Percentiles rank a stretch among this genome's conserved stretches.
These are phyloP conservation scores for Chunga burmeisteri DNA, from an alignment of 2,113 vertebrate species.

Conservation along the genomic window DNA sequence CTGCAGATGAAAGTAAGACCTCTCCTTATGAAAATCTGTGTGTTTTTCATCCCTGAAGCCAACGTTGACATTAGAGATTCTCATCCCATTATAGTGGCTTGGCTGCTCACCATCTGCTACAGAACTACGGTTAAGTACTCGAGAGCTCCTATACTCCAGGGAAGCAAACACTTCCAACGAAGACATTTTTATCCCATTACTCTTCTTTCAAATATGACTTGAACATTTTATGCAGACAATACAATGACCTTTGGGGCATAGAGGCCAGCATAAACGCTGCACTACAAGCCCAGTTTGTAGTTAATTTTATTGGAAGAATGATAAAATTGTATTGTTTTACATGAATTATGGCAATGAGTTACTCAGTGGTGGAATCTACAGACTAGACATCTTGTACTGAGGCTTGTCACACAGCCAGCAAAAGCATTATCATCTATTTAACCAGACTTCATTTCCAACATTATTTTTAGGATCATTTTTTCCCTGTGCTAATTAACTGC, in stretches of 20 bases:
- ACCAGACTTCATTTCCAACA: neutral
- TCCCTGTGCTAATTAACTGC: constrained; percentile 1
- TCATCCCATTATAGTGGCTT: constrained; percentile 7
- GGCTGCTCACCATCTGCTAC: constrained; percentile 1
- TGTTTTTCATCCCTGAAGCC: neutral
- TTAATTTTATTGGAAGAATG: constrained; percentile 32
- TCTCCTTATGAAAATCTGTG: neutral
- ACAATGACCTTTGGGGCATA: neutral
- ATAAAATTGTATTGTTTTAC: constrained; percentile 37
- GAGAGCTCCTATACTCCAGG: neutral
- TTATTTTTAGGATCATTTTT: constrained; percentile 32
- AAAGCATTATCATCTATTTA: constrained; percentile 32
- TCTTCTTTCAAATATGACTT: neutral
- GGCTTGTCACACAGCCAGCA: constrained; percentile 41
- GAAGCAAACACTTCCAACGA: neutral
- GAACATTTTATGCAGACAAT: constrained; percentile 6
- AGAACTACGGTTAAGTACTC: neutral
- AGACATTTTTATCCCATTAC: constrained; percentile 39
- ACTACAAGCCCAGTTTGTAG: neutral
- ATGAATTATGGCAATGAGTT: neutral
- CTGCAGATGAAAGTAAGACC: neutral
- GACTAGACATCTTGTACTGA: constrained; percentile 28
- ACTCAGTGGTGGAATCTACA: constrained; percentile 20
- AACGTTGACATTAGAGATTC: constrained; percentile 2
- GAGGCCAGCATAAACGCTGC: constrained; percentile 1